Base-by-base conservation (phyloP, 1,140 invertebrate species). In the Mya arenaria region DNA sequence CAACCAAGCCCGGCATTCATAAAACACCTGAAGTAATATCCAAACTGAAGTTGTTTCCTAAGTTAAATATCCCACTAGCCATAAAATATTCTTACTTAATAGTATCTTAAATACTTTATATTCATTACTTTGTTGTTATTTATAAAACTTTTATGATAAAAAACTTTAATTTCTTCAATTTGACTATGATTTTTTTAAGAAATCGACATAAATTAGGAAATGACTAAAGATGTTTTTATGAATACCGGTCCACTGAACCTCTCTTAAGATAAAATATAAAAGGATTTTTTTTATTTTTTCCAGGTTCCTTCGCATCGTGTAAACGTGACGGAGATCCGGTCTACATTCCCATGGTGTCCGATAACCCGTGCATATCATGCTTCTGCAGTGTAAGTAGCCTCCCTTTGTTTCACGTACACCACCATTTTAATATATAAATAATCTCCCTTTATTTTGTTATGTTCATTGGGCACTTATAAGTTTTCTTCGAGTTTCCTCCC, bases 351-450 rank as follows among this genome's bases (percentile, higher is more conserved):
- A 62, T 60, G 13, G 65, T 78, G 34, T 78, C 75, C 4, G 75
- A 78, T 10, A 78, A 68, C 60, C 75, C 75, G 60, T 78, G 75
- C 37, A 66, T 78, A 30, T 62, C 75, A n/a, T 78, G 75, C 44
- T 39, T 78, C 2, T 78, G 75, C 58, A 68, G 56, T 62, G 75
- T 78, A 56, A 68, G 75, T 78, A 17, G 1, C 17, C 30, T 19
- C 5, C 4, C 37, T 72, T 48, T 48, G 36, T 13, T 71, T 37
- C 65, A n/a, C n/a, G n/a, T n/a, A n/a, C n/a, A n/a, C n/a, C n/a
- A n/a, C n/a, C n/a, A n/a, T n/a, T n/a, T n/a, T n/a, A n/a, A n/a
- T n/a, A n/a, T n/a, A n/a, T n/a, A n/a, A n/a, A n/a, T n/a, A n/a
- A n/a, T n/a, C n/a, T n/a, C n/a, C n/a, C n/a, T n/a, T n/a, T n/a